Evolutionary conservation across 2,113 vertebrate genomes (phyloP), one percentile per base, ranked within the genome.

Genomic region (Lampris megalopsis): DNA sequence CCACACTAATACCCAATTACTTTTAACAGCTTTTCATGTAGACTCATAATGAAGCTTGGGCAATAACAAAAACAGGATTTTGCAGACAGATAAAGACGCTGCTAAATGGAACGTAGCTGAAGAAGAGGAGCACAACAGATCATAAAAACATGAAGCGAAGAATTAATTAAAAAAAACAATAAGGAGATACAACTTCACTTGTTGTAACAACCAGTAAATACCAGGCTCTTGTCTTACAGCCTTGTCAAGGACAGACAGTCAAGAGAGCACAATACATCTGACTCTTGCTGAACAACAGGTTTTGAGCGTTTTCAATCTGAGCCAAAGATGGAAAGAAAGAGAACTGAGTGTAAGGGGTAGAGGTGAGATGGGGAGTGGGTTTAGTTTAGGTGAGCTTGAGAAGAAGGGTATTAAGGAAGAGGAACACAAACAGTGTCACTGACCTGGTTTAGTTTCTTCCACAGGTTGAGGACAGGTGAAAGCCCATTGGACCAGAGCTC

Each of bases 401-500:
- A 24, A 24, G 24, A 24, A 24, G 24, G 24, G 24, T 24, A 24
- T 24, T 56, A 24, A 10, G 48, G n/a, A 68, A 66, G 24, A 62
- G n/a, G 0, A 69, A 65, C 0, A 50, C 4, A 1, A 42, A 43
- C 54, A 43, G 58, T 0, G 52, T 13, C 3, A 80, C 93, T 77
- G 82, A 98, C 98, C 97, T 98, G 97, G 83, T 99, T 99, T 74
- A 99, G 94, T 85, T 97, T 99, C 92, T 98, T 99, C 98, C 98
- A 99, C 9, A 99, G 91, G 83, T 94, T 96, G 78, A 99, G 97
- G 65, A 99, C 84, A 48, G 98, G 98, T 66, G 97, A 98, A 63
- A 99, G 95, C 63, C 97, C 96, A 77, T 93, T 94, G 5, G 96
- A 96, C 98, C 98, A 99, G 72, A 99, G 92, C 91, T 99, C 97